Evolutionary conservation across 1,140 invertebrate genomes (phyloP).

Genomic region (Planococcus citri): DNA sequence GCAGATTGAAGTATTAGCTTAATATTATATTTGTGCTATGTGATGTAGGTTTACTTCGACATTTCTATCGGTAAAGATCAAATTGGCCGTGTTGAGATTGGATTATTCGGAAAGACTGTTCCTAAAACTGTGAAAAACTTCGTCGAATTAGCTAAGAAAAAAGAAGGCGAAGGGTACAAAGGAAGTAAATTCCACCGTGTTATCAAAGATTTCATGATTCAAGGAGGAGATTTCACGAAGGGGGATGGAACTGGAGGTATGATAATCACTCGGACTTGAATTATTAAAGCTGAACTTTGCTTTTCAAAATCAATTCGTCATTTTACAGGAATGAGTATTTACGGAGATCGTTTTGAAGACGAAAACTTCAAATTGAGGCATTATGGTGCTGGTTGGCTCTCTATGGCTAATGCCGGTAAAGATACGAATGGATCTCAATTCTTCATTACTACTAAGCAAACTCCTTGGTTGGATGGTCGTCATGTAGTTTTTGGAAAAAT

Average conservation of each 20-base stretch:
- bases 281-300: too few species aligned
- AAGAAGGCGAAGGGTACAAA: slow-evolving; percentile 68
- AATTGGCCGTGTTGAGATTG: slow-evolving; percentile 75
- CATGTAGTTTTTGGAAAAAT: slow-evolving; percentile 98
- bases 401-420: slow-evolving; percentile 92
- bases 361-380: slow-evolving; percentile 98
- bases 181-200: slow-evolving; percentile 85
- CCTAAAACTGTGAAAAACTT: slow-evolving; percentile 93
- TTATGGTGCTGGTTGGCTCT: slow-evolving; percentile 89
- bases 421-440: slow-evolving; percentile 98
- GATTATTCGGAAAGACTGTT: slow-evolving; percentile 88
- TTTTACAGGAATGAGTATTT: slow-evolving; percentile 75
- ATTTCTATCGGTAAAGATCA: slow-evolving; percentile 71
- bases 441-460: slow-evolving; percentile 86
- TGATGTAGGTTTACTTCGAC: slow-evolving; percentile 88
- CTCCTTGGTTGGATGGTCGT: slow-evolving; percentile 87
- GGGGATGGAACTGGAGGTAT: slow-evolving; percentile 80
- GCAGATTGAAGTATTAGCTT: too few species aligned
- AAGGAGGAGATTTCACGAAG: slow-evolving; percentile 85
- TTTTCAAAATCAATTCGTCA: neutral
- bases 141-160: slow-evolving; percentile 62
- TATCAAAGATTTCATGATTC: slow-evolving; percentile 92
- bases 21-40: too few species aligned
- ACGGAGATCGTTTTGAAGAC: slow-evolving; percentile 83
- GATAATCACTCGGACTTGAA: too few species aligned